These are phyloP conservation scores for Pagrus major DNA, from an alignment of 2,113 vertebrate genomes.

Conservation along the genomic window DNA sequence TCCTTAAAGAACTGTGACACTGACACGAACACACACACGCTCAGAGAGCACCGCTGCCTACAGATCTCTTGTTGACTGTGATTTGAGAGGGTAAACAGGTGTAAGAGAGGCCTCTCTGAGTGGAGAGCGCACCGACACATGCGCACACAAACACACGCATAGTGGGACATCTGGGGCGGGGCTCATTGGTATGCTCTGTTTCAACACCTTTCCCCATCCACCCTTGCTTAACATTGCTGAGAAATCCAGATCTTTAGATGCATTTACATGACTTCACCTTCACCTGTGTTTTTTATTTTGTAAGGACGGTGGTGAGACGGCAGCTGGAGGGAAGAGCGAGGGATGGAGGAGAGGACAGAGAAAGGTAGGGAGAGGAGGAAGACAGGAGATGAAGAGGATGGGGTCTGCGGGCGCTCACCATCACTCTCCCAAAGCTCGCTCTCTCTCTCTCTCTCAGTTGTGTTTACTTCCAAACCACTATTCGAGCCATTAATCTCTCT, in stretches of 20 bases:
- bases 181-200: slow-evolving; percentile 35
- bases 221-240: slow-evolving; percentile 31
- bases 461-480: slow-evolving; percentile 10
- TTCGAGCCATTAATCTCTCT: slow-evolving; percentile 23
- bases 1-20: slow-evolving; percentile 57
- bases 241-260: not conserved
- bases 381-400: not conserved
- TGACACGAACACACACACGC: slow-evolving; percentile 31
- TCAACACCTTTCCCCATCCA: slow-evolving; percentile 34
- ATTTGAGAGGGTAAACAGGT: slow-evolving; percentile 51
- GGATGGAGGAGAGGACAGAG: slow-evolving; percentile 10
- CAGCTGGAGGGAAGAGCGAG: slow-evolving; percentile 2
- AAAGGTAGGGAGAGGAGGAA: not conserved
- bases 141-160: slow-evolving; percentile 17
- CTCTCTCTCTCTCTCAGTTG: slow-evolving; percentile 2
- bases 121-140: not conserved
- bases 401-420: not conserved
- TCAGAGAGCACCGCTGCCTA: slow-evolving; percentile 28
- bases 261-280: not conserved
- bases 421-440: slow-evolving; percentile 1
- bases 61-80: slow-evolving; percentile 48
- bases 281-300: not conserved
- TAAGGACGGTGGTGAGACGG: not conserved
- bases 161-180: slow-evolving; percentile 5
- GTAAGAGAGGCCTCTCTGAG: slow-evolving; percentile 28